Percentiles rank a stretch among this genome's conserved stretches.
Conservation (phyloP, 2,797 vertebrate species). For the Sebastes iracundus region DNA sequence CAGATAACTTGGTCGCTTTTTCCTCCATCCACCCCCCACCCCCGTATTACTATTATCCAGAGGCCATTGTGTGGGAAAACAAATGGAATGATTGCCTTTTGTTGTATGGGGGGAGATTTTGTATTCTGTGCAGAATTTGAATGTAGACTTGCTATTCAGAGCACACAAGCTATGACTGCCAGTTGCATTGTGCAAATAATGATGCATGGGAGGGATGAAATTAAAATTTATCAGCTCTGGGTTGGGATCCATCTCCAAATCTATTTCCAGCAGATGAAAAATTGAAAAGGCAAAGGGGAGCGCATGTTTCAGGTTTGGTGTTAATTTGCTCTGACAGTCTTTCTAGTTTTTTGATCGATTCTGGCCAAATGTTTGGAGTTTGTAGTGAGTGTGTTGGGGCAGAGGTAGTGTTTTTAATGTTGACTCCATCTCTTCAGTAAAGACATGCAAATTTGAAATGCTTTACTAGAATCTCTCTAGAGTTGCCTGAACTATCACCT, state of each 20-base stretch:
- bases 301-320: constrained; percentile 15
- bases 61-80: constrained; percentile 76
- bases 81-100: constrained; percentile 79
- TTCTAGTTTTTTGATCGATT: constrained; percentile 31
- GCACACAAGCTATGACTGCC: constrained; percentile 54
- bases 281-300: constrained; percentile 62
- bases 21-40: constrained; percentile 33
- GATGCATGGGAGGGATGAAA: constrained; percentile 71
- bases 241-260: constrained; percentile 74
- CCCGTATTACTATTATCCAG: constrained; percentile 61
- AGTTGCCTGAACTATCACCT: neutral
- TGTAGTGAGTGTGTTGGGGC: neutral
- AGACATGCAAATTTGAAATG: neutral
- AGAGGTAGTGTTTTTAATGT: neutral
- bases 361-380: constrained; percentile 22
- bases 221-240: constrained; percentile 76
- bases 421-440: neutral
- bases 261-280: constrained; percentile 73
- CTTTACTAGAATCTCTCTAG: neutral
- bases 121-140: constrained; percentile 71
- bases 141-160: constrained; percentile 70
- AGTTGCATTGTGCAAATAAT: constrained; percentile 73
- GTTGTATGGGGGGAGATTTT: constrained; percentile 53
- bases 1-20: constrained; percentile 67
- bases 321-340: constrained; percentile 42